These are phyloP conservation scores for Nyctibius grandis DNA, from an alignment of 2,797 vertebrate species.

Conservation along the genomic window DNA sequence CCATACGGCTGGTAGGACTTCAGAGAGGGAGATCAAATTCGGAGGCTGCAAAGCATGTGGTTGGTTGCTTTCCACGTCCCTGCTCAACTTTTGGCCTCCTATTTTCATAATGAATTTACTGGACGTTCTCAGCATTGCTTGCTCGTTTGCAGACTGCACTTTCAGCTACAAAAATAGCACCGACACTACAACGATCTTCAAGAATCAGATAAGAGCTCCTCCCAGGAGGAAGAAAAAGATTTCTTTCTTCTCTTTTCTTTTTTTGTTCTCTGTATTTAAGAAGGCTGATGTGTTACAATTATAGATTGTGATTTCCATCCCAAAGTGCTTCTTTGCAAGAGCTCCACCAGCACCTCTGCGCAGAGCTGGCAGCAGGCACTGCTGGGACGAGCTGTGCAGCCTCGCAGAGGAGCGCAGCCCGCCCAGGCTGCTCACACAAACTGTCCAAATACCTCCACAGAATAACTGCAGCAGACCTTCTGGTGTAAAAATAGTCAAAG, in stretches of 20 bases:
- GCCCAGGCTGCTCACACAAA: not conserved
- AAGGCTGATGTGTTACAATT: slow-evolving; percentile 4
- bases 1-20: slow-evolving; percentile 9
- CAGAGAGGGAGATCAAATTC: slow-evolving; percentile 54
- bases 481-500: not conserved
- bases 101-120: slow-evolving; percentile 43
- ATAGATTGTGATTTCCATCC: slow-evolving; percentile 32
- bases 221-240: slow-evolving; percentile 43
- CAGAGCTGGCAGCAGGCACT: not conserved
- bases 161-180: slow-evolving; percentile 60
- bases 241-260: slow-evolving; percentile 21
- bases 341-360: not conserved
- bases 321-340: not conserved
- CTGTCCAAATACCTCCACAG: not conserved
- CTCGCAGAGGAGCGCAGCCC: not conserved
- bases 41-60: not conserved
- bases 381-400: not conserved
- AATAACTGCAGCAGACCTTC: not conserved
- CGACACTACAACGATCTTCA: slow-evolving; percentile 35
- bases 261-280: not conserved
- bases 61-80: slow-evolving; percentile 45
- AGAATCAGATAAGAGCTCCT: slow-evolving; percentile 61
- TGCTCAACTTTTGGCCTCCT: slow-evolving; percentile 37
- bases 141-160: slow-evolving; percentile 17
- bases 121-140: slow-evolving; percentile 35